Evolutionary conservation across 2,888 invertebrate species (phyloP).

Genomic region (Nasonia oneida): DNA sequence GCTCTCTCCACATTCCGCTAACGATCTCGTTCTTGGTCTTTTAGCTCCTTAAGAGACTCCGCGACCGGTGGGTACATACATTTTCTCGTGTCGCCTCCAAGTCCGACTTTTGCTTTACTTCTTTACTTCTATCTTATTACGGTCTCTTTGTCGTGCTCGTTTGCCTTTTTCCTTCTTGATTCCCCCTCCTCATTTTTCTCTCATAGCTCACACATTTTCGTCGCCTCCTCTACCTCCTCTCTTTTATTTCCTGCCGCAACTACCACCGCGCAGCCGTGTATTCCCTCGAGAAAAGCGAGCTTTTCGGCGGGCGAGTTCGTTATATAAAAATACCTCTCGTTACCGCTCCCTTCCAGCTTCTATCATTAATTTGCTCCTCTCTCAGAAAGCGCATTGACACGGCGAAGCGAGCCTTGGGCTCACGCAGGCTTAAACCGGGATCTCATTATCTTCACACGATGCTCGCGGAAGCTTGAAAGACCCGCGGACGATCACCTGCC

Average conservation of each 20-base stretch:
- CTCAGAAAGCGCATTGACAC: constrained; percentile 60
- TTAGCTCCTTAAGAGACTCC: constrained; percentile 33
- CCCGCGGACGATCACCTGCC: constrained; percentile 65
- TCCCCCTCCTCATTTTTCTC: constrained; percentile 31
- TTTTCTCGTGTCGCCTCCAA: not conserved
- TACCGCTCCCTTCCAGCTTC: constrained; percentile 61
- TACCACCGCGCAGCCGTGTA: not conserved
- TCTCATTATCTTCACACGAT: constrained; percentile 74
- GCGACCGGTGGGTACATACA: not conserved
- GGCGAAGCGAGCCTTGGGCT: not conserved
- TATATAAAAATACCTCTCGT: constrained; percentile 71
- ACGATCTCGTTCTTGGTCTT: constrained; percentile 39
- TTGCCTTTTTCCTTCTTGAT: constrained; percentile 37
- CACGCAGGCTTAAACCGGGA: constrained; percentile 69
- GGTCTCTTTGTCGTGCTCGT: constrained; percentile 35
- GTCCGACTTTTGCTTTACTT: constrained; percentile 27
- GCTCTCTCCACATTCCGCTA: not conserved
- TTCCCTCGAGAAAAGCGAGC: constrained; percentile 57
- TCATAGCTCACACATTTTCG: constrained; percentile 26
- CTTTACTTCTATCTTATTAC: constrained; percentile 54
- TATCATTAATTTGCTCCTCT: constrained; percentile 71
- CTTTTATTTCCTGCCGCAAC: constrained; percentile 34
- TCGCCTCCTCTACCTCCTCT: constrained; percentile 9
- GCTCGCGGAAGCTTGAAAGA: constrained; percentile 66
- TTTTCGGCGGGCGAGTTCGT: constrained; percentile 67